These are phyloP conservation scores for Drosophila sturtevanti DNA, from an alignment of 1,140 invertebrate species.

Conservation along the genomic window DNA sequence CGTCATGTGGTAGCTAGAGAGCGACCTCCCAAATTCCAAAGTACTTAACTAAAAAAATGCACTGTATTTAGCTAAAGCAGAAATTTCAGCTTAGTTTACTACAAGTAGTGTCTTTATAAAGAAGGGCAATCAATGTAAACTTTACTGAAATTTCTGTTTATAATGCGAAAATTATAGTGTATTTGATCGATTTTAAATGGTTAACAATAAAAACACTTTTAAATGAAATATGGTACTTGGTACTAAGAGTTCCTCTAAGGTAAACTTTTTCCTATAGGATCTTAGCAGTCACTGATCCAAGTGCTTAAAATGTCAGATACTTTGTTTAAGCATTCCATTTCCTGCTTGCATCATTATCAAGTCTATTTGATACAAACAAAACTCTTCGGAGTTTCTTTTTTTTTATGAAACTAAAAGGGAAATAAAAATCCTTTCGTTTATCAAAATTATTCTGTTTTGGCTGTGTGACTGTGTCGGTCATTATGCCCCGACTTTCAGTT, in stretches of 20 bases:
- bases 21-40: background rate
- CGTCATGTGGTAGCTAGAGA: background rate
- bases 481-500: slow-evolving; percentile 22
- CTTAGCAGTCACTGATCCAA: background rate
- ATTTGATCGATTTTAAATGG: background rate
- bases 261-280: background rate
- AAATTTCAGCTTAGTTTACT: background rate
- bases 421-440: background rate
- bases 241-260: too few species aligned
- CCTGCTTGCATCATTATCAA: background rate
- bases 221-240: background rate
- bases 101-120: too few species aligned
- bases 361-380: too few species aligned
- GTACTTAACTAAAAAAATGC: background rate
- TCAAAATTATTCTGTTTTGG: background rate
- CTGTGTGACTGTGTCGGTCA: too few species aligned
- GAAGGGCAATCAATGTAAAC: background rate
- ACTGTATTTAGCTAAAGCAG: background rate
- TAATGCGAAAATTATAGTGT: background rate
- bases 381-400: background rate
- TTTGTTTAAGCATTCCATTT: background rate
- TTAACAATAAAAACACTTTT: background rate
- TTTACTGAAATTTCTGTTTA: background rate
- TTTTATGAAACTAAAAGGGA: background rate
- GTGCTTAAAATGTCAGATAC: too few species aligned